Evolutionary conservation across 2,113 vertebrate species (phyloP), one percentile per base, ranked within the genome.

Genomic region (Apistogramma diplotaenia): DNA sequence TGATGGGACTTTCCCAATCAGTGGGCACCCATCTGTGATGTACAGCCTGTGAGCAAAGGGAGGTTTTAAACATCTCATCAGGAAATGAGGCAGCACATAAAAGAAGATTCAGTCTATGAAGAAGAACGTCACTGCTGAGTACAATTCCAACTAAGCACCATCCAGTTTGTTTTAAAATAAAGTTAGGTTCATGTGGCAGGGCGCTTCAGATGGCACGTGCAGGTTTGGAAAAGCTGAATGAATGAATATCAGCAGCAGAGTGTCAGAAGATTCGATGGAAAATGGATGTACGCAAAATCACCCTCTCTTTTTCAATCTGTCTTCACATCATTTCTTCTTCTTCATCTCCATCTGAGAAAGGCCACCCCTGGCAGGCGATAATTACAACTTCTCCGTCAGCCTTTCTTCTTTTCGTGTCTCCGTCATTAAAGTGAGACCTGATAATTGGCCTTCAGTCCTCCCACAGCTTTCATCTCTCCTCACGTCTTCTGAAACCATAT

Each of bases 401-500:
- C 18, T 61, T 31, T 83, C 25, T 67, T 79, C 61, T 61, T 56
- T 8, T 53, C 10, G 10, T 80, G 27, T 76, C 15, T 35, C 27
- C 1, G 0, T 43, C 55, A 31, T 73, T 73, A 46, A 57, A 73
- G 27, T 7, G 35, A 62, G 37, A 40, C 29, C 53, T 78, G 74
- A 76, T 58, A 59, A 81, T 84, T 81, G 78, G 77, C 73, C 67
- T 23, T 56, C 67, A 11, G 73, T 78, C 72, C 55, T 75, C 60
- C 67, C 58, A 58, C 74, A 53, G 59, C 46, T 58, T 55, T 56
- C 74, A 13, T 76, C 77, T 51, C 25, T 19, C 19, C 8, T 18
- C 18, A 12, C 13, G 8, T 46, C 43, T 61, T 9, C 40, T 49
- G 3, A 1, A 49, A 2, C 56, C 23, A 21, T 21, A 29, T 56